These are phyloP conservation scores for Trialeurodes vaporariorum DNA, from an alignment of 1,140 invertebrate genomes.

Conservation along the genomic window DNA sequence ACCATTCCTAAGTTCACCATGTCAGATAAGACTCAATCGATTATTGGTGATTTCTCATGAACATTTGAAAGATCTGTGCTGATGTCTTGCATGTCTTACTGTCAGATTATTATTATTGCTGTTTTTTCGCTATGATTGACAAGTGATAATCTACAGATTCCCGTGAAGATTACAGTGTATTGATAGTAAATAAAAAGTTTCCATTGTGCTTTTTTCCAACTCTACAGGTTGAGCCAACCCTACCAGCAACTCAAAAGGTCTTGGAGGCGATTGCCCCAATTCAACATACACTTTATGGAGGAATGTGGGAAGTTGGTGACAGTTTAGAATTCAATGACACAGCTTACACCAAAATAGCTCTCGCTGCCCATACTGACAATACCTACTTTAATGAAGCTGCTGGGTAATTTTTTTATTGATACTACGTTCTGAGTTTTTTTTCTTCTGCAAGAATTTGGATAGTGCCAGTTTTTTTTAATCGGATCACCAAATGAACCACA, in stretches of 20 bases:
- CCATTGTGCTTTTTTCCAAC: slow-evolving; percentile 3
- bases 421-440: no score
- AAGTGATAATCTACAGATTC: not conserved
- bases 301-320: slow-evolving; percentile 47
- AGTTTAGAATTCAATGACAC: slow-evolving; percentile 46
- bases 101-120: not conserved
- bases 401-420: slow-evolving; percentile 37
- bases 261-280: slow-evolving; percentile 41
- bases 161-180: not conserved
- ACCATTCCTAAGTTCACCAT: no score
- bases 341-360: slow-evolving; percentile 40
- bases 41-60: not conserved
- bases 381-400: slow-evolving; percentile 60
- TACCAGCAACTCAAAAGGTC: slow-evolving; percentile 39
- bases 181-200: not conserved
- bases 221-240: slow-evolving; percentile 37
- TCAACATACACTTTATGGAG: slow-evolving; percentile 50
- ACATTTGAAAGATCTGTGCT: not conserved
- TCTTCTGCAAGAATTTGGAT: no score
- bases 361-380: slow-evolving; percentile 49
- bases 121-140: not conserved
- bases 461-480: no score
- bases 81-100: not conserved
- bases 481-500: no score
- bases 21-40: not conserved